A percentile compares a stretch with the other conserved stretches of the same genome.
phyloP scores from a whole-genome alignment of 2,888 invertebrate species.

The Agonopterix heracliana region DNA sequence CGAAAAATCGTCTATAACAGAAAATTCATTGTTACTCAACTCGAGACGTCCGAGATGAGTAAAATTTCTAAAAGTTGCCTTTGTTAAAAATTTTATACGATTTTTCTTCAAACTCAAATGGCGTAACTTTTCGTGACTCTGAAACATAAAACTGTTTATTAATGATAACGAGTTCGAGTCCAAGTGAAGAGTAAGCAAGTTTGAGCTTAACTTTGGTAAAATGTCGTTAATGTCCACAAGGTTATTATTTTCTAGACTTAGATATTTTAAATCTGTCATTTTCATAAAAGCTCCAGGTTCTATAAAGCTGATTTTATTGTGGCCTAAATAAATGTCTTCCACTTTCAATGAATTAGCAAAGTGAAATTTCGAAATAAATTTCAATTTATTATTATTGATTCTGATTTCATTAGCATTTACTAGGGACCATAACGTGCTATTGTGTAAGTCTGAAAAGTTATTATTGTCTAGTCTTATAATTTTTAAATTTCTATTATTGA shows the following conservation, averaged over 20 bases:
- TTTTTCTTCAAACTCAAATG: conserved; percentile 90
- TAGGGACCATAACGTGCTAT: conserved; percentile 85
- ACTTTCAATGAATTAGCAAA: conserved; percentile 85
- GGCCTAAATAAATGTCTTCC: conserved; percentile 89
- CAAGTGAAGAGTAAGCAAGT: conserved; percentile 84
- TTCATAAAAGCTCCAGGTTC: conserved; percentile 86
- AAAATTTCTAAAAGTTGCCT: conserved; percentile 84
- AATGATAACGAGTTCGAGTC: conserved; percentile 85
- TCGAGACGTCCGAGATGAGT: conserved; percentile 84
- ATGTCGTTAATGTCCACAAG: conserved; percentile 86
- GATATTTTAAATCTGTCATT: conserved; percentile 84
- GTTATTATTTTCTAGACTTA: conserved; percentile 89
- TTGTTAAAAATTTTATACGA: conserved; percentile 81
- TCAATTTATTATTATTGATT: conserved; percentile 88
- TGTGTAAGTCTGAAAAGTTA: conserved; percentile 84
- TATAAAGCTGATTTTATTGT: conserved; percentile 88
- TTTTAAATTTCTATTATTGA: conserved; percentile 83
- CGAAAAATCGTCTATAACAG: conserved; percentile 86
- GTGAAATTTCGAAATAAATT: conserved; percentile 82
- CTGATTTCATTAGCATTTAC: conserved; percentile 85
- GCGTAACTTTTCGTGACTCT: conserved; percentile 86
- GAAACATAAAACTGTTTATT: conserved; percentile 84
- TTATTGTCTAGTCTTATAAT: conserved; percentile 92
- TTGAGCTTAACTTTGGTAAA: conserved; percentile 82
- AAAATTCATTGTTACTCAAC: conserved; percentile 86